A percentile compares a stretch with the other conserved stretches of the same genome.
Conservation (phyloP, 37 sponge, comb jelly and placozoan genomes). For the Chondrosia reniformis region DNA sequence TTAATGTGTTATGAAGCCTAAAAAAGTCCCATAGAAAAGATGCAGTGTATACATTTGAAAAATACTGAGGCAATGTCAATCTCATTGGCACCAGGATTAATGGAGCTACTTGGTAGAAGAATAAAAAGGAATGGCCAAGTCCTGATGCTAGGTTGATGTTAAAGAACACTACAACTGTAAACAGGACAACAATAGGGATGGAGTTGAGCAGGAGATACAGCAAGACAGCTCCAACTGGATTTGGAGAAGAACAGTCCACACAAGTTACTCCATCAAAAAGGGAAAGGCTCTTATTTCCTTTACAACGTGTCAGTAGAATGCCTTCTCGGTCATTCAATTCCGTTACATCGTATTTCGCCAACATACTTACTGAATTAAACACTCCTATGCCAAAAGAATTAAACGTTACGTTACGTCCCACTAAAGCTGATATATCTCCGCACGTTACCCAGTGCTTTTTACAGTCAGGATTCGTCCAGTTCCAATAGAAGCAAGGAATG, state of each 20-base stretch:
- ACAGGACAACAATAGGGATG: not conserved
- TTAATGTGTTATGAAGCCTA: not conserved
- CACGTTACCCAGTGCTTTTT: too few species aligned
- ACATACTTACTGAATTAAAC: too few species aligned
- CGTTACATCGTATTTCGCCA: not conserved
- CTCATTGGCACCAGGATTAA: not conserved
- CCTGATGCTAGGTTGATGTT: slow-evolving; percentile 20
- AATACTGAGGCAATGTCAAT: not conserved
- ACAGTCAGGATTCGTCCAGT: too few species aligned
- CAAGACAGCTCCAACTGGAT: not conserved
- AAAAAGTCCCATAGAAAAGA: slow-evolving; percentile 11
- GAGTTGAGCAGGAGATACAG: not conserved
- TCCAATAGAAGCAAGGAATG: too few species aligned
- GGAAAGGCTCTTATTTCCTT: not conserved
- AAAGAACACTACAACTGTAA: slow-evolving; percentile 5
- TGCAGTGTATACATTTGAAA: not conserved
- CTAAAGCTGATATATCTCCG: not conserved
- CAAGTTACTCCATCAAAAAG: not conserved
- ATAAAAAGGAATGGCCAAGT: not conserved
- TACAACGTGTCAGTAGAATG: not conserved
- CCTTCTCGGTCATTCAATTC: too few species aligned
- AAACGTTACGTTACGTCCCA: too few species aligned
- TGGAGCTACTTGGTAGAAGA: slow-evolving; percentile 12
- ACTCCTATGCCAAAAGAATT: not conserved
- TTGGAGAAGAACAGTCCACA: not conserved